These are phyloP conservation scores for Gastrophryne carolinensis DNA, from an alignment of 2,797 vertebrate genomes.

Conservation along the genomic window DNA sequence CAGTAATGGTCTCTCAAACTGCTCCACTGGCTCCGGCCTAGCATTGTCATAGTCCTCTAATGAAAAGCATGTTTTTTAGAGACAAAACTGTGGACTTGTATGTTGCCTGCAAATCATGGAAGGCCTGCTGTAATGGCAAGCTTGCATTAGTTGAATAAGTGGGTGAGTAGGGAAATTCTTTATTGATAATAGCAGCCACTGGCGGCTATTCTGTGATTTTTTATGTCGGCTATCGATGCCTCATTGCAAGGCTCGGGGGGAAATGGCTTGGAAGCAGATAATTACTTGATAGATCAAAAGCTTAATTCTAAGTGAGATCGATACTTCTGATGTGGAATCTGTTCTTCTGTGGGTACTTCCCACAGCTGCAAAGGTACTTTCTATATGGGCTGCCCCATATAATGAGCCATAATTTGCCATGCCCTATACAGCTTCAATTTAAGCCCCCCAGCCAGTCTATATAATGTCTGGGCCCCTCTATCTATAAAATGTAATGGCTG, in stretches of 20 bases:
- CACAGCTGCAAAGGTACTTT: not conserved
- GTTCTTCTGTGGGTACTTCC: too few relatives aligned
- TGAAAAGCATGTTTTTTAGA: conserved; percentile 53
- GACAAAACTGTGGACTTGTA: conserved; percentile 60
- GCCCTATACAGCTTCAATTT: too few relatives aligned
- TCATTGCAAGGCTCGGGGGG: not conserved
- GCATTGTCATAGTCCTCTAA: conserved; percentile 61
- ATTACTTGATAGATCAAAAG: conserved; percentile 20
- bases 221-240: not conserved
- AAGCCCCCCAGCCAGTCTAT: too few relatives aligned
- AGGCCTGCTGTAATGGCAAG: conserved; percentile 51
- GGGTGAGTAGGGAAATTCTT: conserved; percentile 50
- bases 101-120: conserved; percentile 57
- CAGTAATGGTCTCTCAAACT: conserved; percentile 67
- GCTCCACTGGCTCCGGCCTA: conserved; percentile 56
- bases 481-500: too few relatives aligned
- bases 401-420: too few relatives aligned
- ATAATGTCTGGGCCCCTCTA: too few relatives aligned
- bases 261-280: not conserved
- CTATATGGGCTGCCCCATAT: too few relatives aligned
- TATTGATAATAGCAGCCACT: conserved; percentile 60
- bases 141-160: conserved; percentile 59
- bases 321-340: too few relatives aligned
- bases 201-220: conserved; percentile 53
- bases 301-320: conserved; percentile 31